Evolutionary conservation across 2,888 invertebrate species (phyloP).

Genomic region (Drosophila neoperkinsi): DNA sequence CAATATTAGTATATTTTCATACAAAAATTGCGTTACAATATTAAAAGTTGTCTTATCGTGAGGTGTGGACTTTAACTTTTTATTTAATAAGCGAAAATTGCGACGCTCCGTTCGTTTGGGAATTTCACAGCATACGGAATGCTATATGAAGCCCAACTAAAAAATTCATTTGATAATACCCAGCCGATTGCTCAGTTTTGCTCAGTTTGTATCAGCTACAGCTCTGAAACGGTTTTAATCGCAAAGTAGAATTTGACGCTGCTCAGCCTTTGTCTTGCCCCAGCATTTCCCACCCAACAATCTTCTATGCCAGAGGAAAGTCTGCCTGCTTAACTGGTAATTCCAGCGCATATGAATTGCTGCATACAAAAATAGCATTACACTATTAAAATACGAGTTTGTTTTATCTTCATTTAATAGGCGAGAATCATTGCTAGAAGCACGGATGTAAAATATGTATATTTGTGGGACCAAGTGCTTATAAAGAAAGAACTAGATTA

Average conservation of each 20-base stretch:
- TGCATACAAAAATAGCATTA: background rate
- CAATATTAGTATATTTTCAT: conserved; percentile 25
- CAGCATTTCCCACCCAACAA: background rate
- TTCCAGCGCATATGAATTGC: background rate
- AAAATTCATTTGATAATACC: background rate
- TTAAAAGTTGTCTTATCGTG: conserved; percentile 55
- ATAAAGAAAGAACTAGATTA: background rate
- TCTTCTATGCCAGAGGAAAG: background rate
- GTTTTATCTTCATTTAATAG: background rate
- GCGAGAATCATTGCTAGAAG: background rate
- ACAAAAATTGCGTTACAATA: conserved; percentile 46
- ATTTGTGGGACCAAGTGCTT: background rate
- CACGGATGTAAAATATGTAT: background rate
- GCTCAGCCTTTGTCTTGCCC: background rate
- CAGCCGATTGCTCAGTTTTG: background rate
- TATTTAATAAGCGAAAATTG: conserved; percentile 32
- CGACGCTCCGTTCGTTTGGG: background rate
- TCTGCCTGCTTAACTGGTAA: background rate
- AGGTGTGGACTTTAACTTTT: conserved; percentile 46
- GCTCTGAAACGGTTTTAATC: background rate
- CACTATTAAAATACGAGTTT: background rate
- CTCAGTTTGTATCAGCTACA: background rate
- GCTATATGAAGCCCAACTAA: background rate
- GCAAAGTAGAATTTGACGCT: background rate
- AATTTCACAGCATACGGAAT: background rate